phyloP scores from a whole-genome alignment of 2,113 vertebrate genomes.

The Corythornis vintsioides region DNA sequence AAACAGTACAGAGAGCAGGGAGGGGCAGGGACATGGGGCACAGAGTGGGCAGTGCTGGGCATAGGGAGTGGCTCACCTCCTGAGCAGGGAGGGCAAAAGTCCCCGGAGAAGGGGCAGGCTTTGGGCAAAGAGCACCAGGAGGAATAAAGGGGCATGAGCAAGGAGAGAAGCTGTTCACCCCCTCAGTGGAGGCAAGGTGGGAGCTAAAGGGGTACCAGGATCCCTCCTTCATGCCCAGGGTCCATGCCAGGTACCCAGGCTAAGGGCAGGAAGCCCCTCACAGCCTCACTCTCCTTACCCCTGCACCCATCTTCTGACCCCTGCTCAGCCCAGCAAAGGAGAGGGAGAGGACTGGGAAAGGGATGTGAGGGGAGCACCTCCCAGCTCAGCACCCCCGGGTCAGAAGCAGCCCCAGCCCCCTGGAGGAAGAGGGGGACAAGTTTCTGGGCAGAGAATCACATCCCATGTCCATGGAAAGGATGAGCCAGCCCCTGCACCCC shows the following conservation, averaged over 20 bases:
- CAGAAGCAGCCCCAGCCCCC: neutral
- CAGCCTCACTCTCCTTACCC: neutral
- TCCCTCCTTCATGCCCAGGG: neutral
- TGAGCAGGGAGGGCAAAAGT: neutral
- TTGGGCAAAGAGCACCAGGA: neutral
- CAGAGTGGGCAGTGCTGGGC: conserved; percentile 53
- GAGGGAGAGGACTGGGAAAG: neutral
- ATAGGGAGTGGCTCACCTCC: neutral
- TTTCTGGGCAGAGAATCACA: neutral
- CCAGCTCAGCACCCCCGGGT: neutral
- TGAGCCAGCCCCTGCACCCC: rapidly evolving
- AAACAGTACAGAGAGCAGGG: neutral
- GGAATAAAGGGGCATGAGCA: neutral
- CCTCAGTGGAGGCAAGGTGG: neutral
- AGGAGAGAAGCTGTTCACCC: neutral
- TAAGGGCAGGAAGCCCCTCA: neutral
- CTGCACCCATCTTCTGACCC: neutral
- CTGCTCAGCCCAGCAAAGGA: neutral
- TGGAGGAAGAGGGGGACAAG: neutral
- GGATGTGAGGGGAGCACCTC: neutral
- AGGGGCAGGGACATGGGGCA: neutral
- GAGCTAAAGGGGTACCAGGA: neutral
- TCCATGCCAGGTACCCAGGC: neutral
- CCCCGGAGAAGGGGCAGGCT: neutral
- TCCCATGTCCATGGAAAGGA: neutral